Percentiles rank a stretch among this genome's conserved stretches.
Conservation (phyloP, 1,140 invertebrate species). For the Sycobia sp. region DNA sequence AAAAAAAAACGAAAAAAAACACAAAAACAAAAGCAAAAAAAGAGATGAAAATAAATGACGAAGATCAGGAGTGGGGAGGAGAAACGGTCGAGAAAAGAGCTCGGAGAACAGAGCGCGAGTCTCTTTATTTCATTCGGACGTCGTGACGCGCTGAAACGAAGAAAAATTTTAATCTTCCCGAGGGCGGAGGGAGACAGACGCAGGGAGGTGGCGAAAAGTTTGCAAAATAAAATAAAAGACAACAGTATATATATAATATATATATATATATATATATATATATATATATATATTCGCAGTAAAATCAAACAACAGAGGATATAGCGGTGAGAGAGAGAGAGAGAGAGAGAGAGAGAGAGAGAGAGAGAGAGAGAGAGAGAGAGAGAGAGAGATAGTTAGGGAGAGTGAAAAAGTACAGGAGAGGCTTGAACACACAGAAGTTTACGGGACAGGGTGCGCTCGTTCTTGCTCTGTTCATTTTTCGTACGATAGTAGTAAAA, state of each 20-base stretch:
- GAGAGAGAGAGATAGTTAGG: too few species aligned
- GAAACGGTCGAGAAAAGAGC: background rate
- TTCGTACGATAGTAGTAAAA: background rate
- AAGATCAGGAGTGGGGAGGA: too few species aligned
- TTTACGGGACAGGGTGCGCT: slow-evolving; percentile 23
- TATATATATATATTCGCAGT: too few species aligned
- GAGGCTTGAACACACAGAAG: slow-evolving; percentile 10
- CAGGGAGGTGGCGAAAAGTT: too few species aligned
- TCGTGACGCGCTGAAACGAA: slow-evolving; percentile 10
- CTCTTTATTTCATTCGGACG: too few species aligned
- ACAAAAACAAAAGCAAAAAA: background rate
- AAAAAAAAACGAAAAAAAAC: background rate
- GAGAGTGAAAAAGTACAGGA: background rate
- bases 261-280: too few species aligned
- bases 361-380: too few species aligned
- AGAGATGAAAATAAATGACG: background rate
- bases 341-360: too few species aligned
- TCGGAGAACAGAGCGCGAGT: too few species aligned
- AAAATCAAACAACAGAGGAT: background rate
- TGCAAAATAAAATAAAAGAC: too few species aligned
- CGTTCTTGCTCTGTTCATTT: background rate
- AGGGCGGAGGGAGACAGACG: background rate
- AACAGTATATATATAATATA: too few species aligned
- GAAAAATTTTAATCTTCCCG: slow-evolving; percentile 28
- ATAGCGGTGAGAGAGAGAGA: background rate